Evolutionary conservation across 2,797 vertebrate species (phyloP), one percentile per base, ranked within the genome.

Genomic region (Galago senegalensis): DNA sequence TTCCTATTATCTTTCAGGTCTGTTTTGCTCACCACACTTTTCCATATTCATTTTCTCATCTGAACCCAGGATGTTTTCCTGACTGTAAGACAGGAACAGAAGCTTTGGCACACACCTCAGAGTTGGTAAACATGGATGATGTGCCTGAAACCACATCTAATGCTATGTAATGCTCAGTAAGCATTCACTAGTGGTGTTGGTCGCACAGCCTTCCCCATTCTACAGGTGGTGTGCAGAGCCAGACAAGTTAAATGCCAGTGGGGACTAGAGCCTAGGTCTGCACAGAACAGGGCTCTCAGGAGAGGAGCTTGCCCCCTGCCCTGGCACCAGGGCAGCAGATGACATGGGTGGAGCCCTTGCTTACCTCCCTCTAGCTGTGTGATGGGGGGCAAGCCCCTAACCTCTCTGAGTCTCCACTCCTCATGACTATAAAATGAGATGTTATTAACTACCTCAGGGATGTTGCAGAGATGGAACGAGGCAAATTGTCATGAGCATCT

Each of bases 111-210:
- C 60, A 23, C 31, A 16, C 16, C 53, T 60, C 5, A 1, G 7
- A 79, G 40, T 14, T 34, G 8, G 21, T 31, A 34, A 65, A 43
- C 0, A 0, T 10, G 40, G 56, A 46, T 3, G 5, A 56, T 65
- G 29, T 16, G 13, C 27, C 27, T 14, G 67, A 40, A 91, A 16
- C 23, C 31, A 18, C 2, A 8, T 29, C 53, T 25, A 31, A 61
- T 5, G 12, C 43, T 0, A 0, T 7, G 60, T 21, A 49, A 16
- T n/a, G 40, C 73, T 34, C 49, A 13, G 14, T 5, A 29, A 3
- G 60, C 43, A 6, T 3, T 16, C 1, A 0, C 61, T 25, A 3
- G 6, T 46, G 34, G 20, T 3, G 27, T 2, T 1, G 18, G 40
- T 69, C 16, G 37, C 5, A n/a, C 70, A 23, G 56, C 21, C 7